phyloP scores from a whole-genome alignment of 2,888 invertebrate species.

The Chesias legatella region DNA sequence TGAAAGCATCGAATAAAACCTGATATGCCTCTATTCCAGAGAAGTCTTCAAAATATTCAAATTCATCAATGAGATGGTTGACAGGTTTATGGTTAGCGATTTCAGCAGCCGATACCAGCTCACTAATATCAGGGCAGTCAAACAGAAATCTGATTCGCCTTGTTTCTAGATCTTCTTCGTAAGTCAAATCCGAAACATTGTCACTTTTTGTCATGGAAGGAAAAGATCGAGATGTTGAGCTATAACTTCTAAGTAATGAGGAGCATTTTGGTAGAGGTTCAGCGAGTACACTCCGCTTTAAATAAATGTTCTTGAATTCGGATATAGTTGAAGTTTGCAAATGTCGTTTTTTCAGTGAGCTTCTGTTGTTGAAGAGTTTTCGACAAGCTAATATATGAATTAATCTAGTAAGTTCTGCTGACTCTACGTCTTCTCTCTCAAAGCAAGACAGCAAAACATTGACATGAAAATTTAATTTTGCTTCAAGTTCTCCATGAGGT shows the following conservation, averaged over 20 bases:
- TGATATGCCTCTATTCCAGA: slow-evolving; percentile 52
- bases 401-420: slow-evolving; percentile 56
- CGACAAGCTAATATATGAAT: slow-evolving; percentile 63
- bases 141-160: slow-evolving; percentile 52
- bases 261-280: slow-evolving; percentile 51
- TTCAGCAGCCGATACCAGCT: slow-evolving; percentile 65
- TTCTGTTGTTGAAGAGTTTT: slow-evolving; percentile 65
- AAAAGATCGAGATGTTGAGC: slow-evolving; percentile 40
- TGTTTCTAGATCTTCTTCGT: slow-evolving; percentile 35
- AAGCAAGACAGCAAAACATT: slow-evolving; percentile 65
- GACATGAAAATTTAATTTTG: slow-evolving; percentile 64
- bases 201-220: slow-evolving; percentile 50
- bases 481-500: slow-evolving; percentile 47
- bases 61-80: slow-evolving; percentile 61
- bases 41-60: slow-evolving; percentile 68
- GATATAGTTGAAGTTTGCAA: slow-evolving; percentile 43
- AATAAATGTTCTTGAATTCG: slow-evolving; percentile 63
- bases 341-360: slow-evolving; percentile 56
- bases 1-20: slow-evolving; percentile 57
- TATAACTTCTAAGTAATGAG: slow-evolving; percentile 32
- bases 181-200: slow-evolving; percentile 33
- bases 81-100: slow-evolving; percentile 52
- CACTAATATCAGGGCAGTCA: slow-evolving; percentile 67
- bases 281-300: slow-evolving; percentile 63
- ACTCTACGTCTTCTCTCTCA: slow-evolving; percentile 60